These are phyloP conservation scores for Dinomys branickii DNA, from an alignment of 2,113 vertebrate genomes.

Conservation along the genomic window DNA sequence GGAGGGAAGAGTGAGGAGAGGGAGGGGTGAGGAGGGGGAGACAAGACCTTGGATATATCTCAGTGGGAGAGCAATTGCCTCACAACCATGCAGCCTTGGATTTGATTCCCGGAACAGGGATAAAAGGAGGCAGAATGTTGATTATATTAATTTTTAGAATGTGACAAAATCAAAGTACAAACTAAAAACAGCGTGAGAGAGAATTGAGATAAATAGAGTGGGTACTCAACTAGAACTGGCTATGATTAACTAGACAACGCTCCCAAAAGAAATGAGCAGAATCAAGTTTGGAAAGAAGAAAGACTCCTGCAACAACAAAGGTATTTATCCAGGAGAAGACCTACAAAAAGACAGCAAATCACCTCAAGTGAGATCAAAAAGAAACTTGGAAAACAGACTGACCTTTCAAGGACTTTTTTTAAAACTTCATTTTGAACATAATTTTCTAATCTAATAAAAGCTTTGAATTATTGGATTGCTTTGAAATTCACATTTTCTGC, in stretches of 20 bases:
- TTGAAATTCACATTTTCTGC: constrained; percentile 25
- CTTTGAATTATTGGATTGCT: constrained; percentile 1
- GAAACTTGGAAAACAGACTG: neutral
- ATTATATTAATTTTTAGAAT: neutral
- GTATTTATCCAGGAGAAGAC: neutral
- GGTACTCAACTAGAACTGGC: neutral
- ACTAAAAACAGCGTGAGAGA: neutral
- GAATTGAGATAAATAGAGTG: neutral
- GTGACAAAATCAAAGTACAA: constrained; percentile 6
- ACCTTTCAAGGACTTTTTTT: constrained; percentile 3
- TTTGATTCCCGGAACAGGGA: neutral
- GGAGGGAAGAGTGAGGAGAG: neutral
- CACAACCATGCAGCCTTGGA: neutral
- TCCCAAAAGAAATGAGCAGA: neutral
- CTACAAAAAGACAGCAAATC: neutral
- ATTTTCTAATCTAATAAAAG: constrained; percentile 38
- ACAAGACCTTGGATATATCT: neutral
- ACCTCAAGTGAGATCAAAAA: neutral
- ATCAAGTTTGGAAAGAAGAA: neutral
- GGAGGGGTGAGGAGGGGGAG: neutral
- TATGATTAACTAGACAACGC: neutral
- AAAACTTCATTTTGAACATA: neutral
- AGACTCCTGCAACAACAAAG: neutral
- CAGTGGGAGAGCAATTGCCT: neutral
- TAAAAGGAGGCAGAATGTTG: neutral